phyloP scores from a whole-genome alignment of 2,888 invertebrate species.

The Ennomos quercinarius region DNA sequence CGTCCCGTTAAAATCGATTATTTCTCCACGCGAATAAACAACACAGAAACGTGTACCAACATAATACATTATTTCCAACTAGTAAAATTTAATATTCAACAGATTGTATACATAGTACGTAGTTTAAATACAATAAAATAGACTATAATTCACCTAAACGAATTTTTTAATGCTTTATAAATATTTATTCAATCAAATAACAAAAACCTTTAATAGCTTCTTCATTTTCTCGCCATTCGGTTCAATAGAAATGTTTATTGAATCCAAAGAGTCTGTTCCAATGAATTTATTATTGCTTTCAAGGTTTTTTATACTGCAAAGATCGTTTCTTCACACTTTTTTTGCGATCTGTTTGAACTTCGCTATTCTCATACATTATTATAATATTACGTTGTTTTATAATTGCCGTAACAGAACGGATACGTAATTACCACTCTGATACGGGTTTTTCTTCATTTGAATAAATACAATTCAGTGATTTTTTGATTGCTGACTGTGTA shows the following conservation, averaged over 20 bases:
- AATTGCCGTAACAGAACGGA: slow-evolving; percentile 25
- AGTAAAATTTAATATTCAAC: slow-evolving; percentile 14
- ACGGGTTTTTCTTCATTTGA: slow-evolving; percentile 18
- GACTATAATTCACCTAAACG: too few species aligned
- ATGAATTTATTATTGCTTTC: slow-evolving; percentile 1
- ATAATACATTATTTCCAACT: neutral
- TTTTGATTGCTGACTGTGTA: slow-evolving; percentile 10
- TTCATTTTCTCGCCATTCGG: too few species aligned
- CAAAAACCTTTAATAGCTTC: too few species aligned
- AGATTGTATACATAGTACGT: neutral
- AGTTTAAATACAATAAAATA: too few species aligned
- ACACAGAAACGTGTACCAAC: slow-evolving; percentile 41
- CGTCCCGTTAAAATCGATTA: slow-evolving; percentile 40
- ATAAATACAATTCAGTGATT: slow-evolving; percentile 7
- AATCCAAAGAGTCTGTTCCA: slow-evolving; percentile 6
- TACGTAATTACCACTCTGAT: slow-evolving; percentile 17
- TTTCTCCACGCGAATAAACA: slow-evolving; percentile 27
- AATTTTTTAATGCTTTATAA: too few species aligned
- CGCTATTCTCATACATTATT: slow-evolving; percentile 16
- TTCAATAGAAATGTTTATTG: neutral
- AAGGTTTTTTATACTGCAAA: slow-evolving; percentile 10
- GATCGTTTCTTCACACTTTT: slow-evolving; percentile 22
- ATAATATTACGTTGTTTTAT: slow-evolving; percentile 20
- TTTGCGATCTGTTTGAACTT: slow-evolving; percentile 17
- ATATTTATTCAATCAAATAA: neutral